These are phyloP conservation scores for Pseudobourletiella spinata DNA, from an alignment of 1,140 invertebrate genomes.

Conservation along the genomic window DNA sequence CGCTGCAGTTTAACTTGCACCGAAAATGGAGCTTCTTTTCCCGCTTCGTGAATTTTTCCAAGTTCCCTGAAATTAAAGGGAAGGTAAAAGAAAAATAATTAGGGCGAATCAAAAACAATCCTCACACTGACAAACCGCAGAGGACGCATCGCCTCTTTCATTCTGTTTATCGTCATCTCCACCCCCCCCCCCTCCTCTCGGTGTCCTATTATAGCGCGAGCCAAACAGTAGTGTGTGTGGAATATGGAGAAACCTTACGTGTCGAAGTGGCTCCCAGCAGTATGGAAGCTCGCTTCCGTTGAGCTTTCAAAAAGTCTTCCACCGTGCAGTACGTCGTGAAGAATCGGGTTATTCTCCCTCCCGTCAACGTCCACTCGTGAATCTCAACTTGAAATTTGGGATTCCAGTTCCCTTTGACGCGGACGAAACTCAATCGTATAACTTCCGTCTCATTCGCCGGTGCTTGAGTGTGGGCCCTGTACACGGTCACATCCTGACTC, in stretches of 20 bases:
- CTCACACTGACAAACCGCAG: too few relatives aligned
- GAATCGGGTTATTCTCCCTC: constrained; percentile 17
- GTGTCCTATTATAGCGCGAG: too few relatives aligned
- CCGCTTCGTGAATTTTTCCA: constrained; percentile 32
- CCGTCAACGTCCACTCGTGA: constrained; percentile 16
- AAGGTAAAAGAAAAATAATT: too few relatives aligned
- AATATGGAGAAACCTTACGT: not conserved
- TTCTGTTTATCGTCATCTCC: too few relatives aligned
- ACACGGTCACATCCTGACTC: constrained; percentile 17
- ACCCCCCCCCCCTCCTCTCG: too few relatives aligned
- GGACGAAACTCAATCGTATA: constrained; percentile 13
- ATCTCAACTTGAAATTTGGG: constrained; percentile 13
- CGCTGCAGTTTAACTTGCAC: constrained; percentile 12
- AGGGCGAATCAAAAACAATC: too few relatives aligned
- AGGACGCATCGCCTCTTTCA: too few relatives aligned
- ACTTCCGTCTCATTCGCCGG: constrained; percentile 14
- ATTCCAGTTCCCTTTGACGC: not conserved
- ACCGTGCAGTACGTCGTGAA: not conserved
- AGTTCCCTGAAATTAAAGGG: constrained; percentile 27
- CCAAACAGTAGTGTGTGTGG: too few relatives aligned
- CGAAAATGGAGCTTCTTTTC: constrained; percentile 29
- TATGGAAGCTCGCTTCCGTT: not conserved
- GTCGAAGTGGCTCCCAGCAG: not conserved
- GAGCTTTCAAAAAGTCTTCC: not conserved
- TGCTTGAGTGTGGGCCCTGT: not conserved